phyloP scores from a whole-genome alignment of 2,113 vertebrate species.

The Elgaria multicarinata region DNA sequence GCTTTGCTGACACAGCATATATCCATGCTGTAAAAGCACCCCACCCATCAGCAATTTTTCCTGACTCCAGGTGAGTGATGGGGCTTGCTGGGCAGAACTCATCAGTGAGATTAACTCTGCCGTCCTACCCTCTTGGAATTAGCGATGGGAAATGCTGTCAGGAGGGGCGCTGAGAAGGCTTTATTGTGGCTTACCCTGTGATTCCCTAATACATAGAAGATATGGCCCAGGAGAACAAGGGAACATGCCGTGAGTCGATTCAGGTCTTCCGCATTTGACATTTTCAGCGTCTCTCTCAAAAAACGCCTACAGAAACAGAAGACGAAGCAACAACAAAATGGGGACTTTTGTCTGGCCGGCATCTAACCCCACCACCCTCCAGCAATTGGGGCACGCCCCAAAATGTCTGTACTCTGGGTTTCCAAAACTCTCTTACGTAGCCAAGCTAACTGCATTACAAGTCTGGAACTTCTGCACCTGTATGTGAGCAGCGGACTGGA shows the following conservation, averaged over 20 bases:
- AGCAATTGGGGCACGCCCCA: not conserved
- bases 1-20: not conserved
- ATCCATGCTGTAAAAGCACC: not conserved
- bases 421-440: not conserved
- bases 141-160: not conserved
- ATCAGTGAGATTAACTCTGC: not conserved
- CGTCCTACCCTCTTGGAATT: not conserved
- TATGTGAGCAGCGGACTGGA: not conserved
- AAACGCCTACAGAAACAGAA: slow-evolving; percentile 82
- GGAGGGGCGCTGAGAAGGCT: fast-evolving
- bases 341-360: fast-evolving
- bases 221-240: slow-evolving; percentile 95
- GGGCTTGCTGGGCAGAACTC: fast-evolving
- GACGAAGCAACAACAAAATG: not conserved
- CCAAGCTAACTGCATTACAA: not conserved
- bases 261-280: slow-evolving; percentile 97
- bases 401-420: not conserved
- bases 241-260: slow-evolving; percentile 97
- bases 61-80: fast-evolving
- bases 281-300: slow-evolving; percentile 96
- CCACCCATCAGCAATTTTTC: not conserved
- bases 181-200: slow-evolving; percentile 88
- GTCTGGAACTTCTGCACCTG: not conserved
- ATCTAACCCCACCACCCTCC: not conserved
- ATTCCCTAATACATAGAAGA: slow-evolving; percentile 97